Percentiles rank a stretch among this genome's conserved stretches.
These are phyloP conservation scores for Canis aureus DNA, from an alignment of 2,113 vertebrate genomes.

Conservation along the genomic window DNA sequence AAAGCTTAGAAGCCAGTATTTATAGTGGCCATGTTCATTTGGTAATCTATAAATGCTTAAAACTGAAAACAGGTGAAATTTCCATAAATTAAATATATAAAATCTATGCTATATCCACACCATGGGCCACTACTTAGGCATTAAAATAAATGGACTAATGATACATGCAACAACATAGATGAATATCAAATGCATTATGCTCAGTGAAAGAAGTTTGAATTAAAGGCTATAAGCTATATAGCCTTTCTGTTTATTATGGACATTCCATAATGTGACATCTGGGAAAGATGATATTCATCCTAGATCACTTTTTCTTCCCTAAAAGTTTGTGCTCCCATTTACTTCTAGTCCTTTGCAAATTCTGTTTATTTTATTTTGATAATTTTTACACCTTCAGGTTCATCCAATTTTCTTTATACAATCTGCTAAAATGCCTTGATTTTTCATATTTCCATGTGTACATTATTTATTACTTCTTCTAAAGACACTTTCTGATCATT, in stretches of 20 bases:
- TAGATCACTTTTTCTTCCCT: neutral
- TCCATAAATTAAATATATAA: neutral
- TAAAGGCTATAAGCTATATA: neutral
- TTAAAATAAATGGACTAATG: neutral
- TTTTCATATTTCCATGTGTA: neutral
- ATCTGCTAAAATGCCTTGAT: neutral
- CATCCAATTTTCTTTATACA: neutral
- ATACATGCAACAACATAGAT: neutral
- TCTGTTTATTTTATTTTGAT: neutral
- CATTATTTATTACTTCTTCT: neutral
- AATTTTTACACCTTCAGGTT: neutral
- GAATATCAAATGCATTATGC: neutral
- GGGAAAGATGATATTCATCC: neutral
- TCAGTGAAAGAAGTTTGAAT: neutral
- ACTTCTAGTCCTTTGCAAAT: neutral
- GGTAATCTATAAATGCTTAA: neutral
- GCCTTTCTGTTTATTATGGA: no score
- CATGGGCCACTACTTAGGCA: neutral
- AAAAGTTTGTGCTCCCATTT: accelerated
- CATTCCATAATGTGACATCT: neutral
- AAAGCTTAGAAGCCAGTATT: neutral
- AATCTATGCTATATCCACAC: neutral
- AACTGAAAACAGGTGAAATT: neutral
- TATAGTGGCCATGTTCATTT: neutral
- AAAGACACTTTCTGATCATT: neutral